These are phyloP conservation scores for Phengaris arion DNA, from an alignment of 2,888 invertebrate genomes.

Conservation along the genomic window DNA sequence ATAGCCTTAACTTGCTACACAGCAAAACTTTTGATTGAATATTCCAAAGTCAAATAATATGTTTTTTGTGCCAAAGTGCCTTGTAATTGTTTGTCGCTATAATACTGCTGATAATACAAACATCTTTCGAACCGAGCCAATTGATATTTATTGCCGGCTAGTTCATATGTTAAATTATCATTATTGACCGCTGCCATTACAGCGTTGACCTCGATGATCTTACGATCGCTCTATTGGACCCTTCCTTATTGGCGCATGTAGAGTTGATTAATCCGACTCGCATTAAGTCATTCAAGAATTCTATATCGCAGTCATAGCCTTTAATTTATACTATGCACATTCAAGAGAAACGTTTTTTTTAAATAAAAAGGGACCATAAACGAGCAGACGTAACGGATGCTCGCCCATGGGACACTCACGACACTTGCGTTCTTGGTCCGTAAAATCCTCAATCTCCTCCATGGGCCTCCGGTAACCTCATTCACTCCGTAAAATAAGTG, in stretches of 20 bases:
- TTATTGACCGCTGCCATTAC: constrained; percentile 67
- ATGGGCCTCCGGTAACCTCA: no score
- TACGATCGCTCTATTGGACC: constrained; percentile 58
- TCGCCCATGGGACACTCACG: no score
- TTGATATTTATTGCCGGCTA: constrained; percentile 65
- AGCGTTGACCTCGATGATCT: constrained; percentile 60
- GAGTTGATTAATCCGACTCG: constrained; percentile 37
- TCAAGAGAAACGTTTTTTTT: not conserved
- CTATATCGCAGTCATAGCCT: not conserved
- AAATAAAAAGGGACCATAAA: no score
- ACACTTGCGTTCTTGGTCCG: no score
- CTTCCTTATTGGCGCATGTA: constrained; percentile 53
- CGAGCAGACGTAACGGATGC: no score
- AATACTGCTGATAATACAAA: constrained; percentile 22
- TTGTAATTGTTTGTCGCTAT: not conserved
- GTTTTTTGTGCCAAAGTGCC: not conserved
- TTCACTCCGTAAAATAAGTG: no score
- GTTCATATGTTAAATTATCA: constrained; percentile 63
- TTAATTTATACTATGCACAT: not conserved
- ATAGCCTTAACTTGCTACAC: not conserved
- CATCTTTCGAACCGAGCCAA: constrained; percentile 42
- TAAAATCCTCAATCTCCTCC: no score
- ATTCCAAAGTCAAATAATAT: not conserved
- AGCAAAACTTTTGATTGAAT: not conserved
- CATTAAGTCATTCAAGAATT: constrained; percentile 26